Base-by-base conservation (phyloP, 2,113 vertebrate species). In the Gasterosteus nipponicus region DNA sequence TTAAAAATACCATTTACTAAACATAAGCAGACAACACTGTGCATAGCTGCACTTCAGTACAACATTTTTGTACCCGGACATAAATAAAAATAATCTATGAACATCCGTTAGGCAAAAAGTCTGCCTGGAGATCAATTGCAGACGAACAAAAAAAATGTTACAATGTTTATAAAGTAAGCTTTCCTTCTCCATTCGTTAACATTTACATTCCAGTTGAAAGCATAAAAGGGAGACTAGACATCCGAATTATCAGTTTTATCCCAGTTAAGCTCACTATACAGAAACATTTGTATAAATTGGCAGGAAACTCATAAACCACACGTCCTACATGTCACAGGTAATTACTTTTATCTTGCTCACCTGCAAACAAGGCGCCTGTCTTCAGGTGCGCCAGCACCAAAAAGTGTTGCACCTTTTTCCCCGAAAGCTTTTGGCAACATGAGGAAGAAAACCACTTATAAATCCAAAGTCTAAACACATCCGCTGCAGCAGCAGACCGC, bases 41-140 rank as follows among this genome's bases (percentile, higher is more conserved):
- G 82, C 85, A 69, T 38, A 58, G 80, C 78, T 74, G 88, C 86
- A 90, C 81, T n/a, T 78, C 68, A 90, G 83, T 82, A 86, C 85
- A 90, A 80, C 63, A 69, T 73, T 59, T 81, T 79, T 87, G 83
- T 82, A 90, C 89, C 75, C 31, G 58, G 44, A 92, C 82, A 90
- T 89, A 93, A 94, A 93, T 90, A 92, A 89, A 92, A 91, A 89
- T 92, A 91, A 87, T 89, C 89, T 92, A 92, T 85, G 91, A 93
- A 93, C 89, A 86, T 80, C 29, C 26, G 73, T 84, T 73, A 78
- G 86, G 80, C 89, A 89, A 87, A 92, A 90, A 87, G 75, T 77
- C 64, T 72, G 60, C 66, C 69, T 86, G 56, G 11, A 83, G 83
- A 85, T 58, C 72, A 66, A 72, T 75, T 69, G 22, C 82, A 84